Evolutionary conservation across 1,140 invertebrate species (phyloP).

Genomic region (Leptinotarsa undecemlineata): DNA sequence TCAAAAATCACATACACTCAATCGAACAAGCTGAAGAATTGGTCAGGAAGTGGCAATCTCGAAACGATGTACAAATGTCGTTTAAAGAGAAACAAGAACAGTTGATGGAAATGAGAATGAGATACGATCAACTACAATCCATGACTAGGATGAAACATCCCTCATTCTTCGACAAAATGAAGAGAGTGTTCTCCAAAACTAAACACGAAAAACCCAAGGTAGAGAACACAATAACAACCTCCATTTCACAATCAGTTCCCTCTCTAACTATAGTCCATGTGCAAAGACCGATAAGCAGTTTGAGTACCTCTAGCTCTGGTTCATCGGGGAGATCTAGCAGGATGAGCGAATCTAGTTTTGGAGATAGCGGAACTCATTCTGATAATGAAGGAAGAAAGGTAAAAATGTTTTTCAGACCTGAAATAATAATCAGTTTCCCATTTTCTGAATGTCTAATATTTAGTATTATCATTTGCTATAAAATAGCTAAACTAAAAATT

Average conservation of each 20-base stretch:
- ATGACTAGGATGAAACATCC: constrained; percentile 67
- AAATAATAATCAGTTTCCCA: not conserved
- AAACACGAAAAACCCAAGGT: constrained; percentile 32
- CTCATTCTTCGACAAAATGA: constrained; percentile 77
- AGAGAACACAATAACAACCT: constrained; percentile 25
- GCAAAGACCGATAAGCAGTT: constrained; percentile 68
- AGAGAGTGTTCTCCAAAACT: constrained; percentile 69
- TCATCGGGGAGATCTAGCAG: constrained; percentile 78
- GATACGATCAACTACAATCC: constrained; percentile 82
- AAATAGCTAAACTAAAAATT: not conserved
- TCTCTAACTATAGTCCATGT: constrained; percentile 33
- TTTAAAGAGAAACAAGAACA: constrained; percentile 83
- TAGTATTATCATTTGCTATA: not conserved
- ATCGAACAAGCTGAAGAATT: constrained; percentile 79
- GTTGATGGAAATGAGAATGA: constrained; percentile 74
- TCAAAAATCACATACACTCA: constrained; percentile 85
- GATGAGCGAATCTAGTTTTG: constrained; percentile 74
- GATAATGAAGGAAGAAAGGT: constrained; percentile 78
- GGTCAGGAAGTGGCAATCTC: constrained; percentile 81
- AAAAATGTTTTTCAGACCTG: not conserved
- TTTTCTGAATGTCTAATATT: not conserved
- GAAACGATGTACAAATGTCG: constrained; percentile 83
- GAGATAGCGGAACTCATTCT: constrained; percentile 82
- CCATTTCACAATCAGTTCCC: constrained; percentile 35
- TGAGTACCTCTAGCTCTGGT: constrained; percentile 75